Evolutionary conservation across 2,113 vertebrate genomes (phyloP).

Genomic region (Neogobius melanostomus): DNA sequence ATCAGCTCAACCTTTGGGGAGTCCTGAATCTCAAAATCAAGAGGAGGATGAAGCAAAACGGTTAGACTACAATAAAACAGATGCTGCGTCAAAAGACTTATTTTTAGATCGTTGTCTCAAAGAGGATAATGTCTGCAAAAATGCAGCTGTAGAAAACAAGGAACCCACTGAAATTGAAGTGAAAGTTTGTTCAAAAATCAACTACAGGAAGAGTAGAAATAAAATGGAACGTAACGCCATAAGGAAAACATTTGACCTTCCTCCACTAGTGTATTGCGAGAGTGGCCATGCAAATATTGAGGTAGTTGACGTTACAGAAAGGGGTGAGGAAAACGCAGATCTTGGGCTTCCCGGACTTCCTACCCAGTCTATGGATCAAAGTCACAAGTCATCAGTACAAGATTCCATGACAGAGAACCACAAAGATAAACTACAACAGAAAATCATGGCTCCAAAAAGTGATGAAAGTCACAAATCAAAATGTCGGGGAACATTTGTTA

Average conservation of each 20-base stretch:
- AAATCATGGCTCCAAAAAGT: background rate
- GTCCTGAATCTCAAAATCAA: conserved; percentile 1
- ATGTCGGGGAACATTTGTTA: conserved; percentile 57
- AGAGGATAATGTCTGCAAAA: background rate
- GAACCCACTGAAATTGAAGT: conserved; percentile 1
- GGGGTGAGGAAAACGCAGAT: background rate
- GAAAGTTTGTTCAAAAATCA: conserved; percentile 19
- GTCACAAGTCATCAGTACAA: background rate
- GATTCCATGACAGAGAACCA: no score
- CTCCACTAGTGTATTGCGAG: background rate
- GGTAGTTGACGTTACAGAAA: background rate
- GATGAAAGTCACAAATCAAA: conserved; percentile 10
- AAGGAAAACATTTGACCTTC: conserved; percentile 30
- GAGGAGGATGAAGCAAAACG: conserved; percentile 8
- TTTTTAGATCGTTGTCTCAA: conserved; percentile 51
- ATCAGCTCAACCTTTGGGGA: background rate
- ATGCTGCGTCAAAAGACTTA: conserved; percentile 6
- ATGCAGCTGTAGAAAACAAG: background rate
- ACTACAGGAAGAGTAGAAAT: conserved; percentile 34
- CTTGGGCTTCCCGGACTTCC: background rate
- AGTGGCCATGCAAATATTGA: background rate
- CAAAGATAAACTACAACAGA: background rate
- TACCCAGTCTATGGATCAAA: background rate
- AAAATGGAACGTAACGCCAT: conserved; percentile 14
- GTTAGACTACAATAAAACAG: background rate